phyloP scores from a whole-genome alignment of 2,888 invertebrate species.

The Latrodectus hesperus region DNA sequence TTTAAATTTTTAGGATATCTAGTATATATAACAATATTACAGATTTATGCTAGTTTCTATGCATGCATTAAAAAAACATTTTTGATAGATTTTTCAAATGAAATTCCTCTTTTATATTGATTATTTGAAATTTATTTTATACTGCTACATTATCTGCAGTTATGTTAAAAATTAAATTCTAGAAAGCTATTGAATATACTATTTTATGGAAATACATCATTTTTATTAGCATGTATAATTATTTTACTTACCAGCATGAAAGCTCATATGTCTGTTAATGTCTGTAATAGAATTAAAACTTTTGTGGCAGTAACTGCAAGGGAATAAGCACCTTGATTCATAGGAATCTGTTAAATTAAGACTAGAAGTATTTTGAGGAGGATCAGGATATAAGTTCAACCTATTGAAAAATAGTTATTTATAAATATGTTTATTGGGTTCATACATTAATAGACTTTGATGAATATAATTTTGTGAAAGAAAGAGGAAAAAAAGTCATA shows the following conservation, averaged over 20 bases:
- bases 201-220: background rate
- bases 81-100: too few relatives aligned
- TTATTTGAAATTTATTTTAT: too few relatives aligned
- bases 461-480: too few relatives aligned
- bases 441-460: too few relatives aligned
- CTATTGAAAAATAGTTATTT: slow-evolving; percentile 4
- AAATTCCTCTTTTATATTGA: too few relatives aligned
- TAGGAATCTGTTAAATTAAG: slow-evolving; percentile 51
- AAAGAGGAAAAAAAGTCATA: too few relatives aligned
- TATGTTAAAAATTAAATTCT: background rate
- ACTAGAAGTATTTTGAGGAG: slow-evolving; percentile 27
- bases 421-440: too few relatives aligned
- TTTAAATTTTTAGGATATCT: too few relatives aligned
- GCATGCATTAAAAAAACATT: too few relatives aligned
- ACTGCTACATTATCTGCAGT: too few relatives aligned
- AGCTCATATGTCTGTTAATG: slow-evolving; percentile 76
- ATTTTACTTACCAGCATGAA: slow-evolving; percentile 76
- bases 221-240: background rate
- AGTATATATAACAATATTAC: too few relatives aligned
- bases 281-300: slow-evolving; percentile 76
- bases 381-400: slow-evolving; percentile 34
- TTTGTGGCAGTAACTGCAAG: slow-evolving; percentile 75
- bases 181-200: background rate
- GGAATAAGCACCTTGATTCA: slow-evolving; percentile 68
- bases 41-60: too few relatives aligned